Evolutionary conservation across 2,113 vertebrate genomes (phyloP).

Genomic region (Caranx ignobilis): DNA sequence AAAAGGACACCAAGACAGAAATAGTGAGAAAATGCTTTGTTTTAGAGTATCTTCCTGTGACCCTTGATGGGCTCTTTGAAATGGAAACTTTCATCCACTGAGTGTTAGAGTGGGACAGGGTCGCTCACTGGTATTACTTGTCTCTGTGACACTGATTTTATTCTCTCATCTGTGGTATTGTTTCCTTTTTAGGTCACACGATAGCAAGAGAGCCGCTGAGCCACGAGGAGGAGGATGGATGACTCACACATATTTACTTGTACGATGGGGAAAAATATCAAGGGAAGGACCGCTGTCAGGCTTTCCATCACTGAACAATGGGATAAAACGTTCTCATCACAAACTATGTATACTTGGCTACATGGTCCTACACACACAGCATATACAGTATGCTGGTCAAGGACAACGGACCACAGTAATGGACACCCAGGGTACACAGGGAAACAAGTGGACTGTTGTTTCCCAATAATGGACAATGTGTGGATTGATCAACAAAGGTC

Average conservation of each 20-base stretch:
- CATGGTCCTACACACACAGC: constrained; percentile 29
- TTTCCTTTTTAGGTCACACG: constrained; percentile 90
- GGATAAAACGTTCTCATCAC: constrained; percentile 57
- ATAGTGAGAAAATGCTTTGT: constrained; percentile 11
- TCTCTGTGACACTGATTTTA: constrained; percentile 41
- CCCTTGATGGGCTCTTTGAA: constrained; percentile 34
- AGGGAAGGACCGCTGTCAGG: constrained; percentile 55
- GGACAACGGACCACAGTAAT: constrained; percentile 54
- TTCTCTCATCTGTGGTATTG: constrained; percentile 34
- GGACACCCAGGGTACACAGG: constrained; percentile 59
- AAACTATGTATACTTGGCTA: constrained; percentile 42
- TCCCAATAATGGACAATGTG: constrained; percentile 46
- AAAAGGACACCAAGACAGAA: constrained; percentile 22
- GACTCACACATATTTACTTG: constrained; percentile 64
- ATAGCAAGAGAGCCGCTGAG: constrained; percentile 86
- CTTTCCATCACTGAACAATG: constrained; percentile 69
- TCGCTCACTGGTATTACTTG: constrained; percentile 48
- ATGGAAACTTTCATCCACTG: constrained; percentile 32
- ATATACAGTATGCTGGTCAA: constrained; percentile 44
- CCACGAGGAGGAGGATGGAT: constrained; percentile 67
- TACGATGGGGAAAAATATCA: constrained; percentile 43
- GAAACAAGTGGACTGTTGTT: constrained; percentile 54
- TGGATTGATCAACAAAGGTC: constrained; percentile 25
- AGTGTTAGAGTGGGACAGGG: neutral
- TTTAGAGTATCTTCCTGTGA: constrained; percentile 44